Evolutionary conservation across 2,797 vertebrate species (phyloP), one percentile per base, ranked within the genome.

Genomic region (Alectoris magna): DNA sequence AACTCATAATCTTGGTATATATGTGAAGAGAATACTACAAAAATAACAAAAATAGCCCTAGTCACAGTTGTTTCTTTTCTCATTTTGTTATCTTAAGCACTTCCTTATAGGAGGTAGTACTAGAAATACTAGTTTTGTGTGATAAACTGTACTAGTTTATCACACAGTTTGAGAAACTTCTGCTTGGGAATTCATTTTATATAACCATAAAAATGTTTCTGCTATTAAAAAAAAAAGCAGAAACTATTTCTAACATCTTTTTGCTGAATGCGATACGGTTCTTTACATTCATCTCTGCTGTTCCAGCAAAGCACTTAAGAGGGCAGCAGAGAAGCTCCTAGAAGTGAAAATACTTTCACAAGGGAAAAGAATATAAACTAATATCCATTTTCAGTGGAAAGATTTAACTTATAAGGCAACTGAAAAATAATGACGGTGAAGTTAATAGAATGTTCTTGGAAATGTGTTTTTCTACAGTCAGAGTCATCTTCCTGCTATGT

Each of bases 251-350:
- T 41, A 76, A 12, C 11, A 62, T 19, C 13, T 64, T 16, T 1
- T 38, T 85, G 21, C 62, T 72, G 53, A 75, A 55, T 21, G 11
- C 46, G 22, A 66, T 24, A 38, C 63, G 22, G 16, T 55, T 80
- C 5, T n/a, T 76, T 75, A 64, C 31, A 11, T 88, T 83, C 31
- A 67, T 9, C 29, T 66, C 49, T 93, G 85, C 55, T 96, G 56
- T 95, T 92, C 94, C 73, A 31, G 31, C 41, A 12, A 73, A 75
- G 90, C 62, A 16, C 97, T 87, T 84, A 94, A 97, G 97, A 96
- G 97, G 97, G 97, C 97, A 97, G 96, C 94, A 97, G 84, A 98
- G 94, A 96, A 96, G 68, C 91, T 97, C 72, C 31, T 69, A 86
- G 68, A 73, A 93, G 51, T 78, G 53, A 44, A 83, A 81, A 10